Conservation (phyloP, 2,888 invertebrate genomes). For the Pseudanteris insignis region DNA sequence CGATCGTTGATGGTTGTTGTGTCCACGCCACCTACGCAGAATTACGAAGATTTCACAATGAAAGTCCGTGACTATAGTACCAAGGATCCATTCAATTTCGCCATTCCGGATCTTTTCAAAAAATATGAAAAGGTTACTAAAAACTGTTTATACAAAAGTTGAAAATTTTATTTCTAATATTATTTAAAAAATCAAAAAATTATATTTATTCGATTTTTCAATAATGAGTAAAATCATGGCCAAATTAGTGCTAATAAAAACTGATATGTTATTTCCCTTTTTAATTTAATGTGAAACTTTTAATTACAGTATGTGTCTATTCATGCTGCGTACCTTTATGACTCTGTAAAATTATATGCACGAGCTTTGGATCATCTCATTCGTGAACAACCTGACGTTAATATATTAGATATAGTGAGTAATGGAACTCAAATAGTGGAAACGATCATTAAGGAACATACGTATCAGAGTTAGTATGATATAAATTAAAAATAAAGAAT, state of each 20-base stretch:
- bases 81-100: conserved; percentile 83
- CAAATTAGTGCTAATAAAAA: no score
- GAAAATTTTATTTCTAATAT: background rate
- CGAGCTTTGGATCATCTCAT: conserved; percentile 82
- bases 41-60: conserved; percentile 80
- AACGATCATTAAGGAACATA: conserved; percentile 83
- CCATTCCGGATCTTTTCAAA: conserved; percentile 71
- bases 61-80: conserved; percentile 83
- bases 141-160: no score
- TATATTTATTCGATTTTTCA: no score
- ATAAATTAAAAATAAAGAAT: no score
- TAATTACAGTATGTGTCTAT: conserved; percentile 87
- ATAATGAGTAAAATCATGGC: no score
- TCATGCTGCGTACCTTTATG: conserved; percentile 94
- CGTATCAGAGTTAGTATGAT: conserved; percentile 83
- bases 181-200: background rate
- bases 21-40: conserved; percentile 81
- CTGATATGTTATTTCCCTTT: no score
- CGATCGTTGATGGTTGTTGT: conserved; percentile 88
- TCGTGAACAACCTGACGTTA: conserved; percentile 70
- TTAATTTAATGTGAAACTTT: no score
- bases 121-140: conserved; percentile 62
- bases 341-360: conserved; percentile 92
- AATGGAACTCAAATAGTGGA: conserved; percentile 90
- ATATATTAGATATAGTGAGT: conserved; percentile 76